Conservation (phyloP, 2,113 vertebrate species). For the Larimichthys crocea region DNA sequence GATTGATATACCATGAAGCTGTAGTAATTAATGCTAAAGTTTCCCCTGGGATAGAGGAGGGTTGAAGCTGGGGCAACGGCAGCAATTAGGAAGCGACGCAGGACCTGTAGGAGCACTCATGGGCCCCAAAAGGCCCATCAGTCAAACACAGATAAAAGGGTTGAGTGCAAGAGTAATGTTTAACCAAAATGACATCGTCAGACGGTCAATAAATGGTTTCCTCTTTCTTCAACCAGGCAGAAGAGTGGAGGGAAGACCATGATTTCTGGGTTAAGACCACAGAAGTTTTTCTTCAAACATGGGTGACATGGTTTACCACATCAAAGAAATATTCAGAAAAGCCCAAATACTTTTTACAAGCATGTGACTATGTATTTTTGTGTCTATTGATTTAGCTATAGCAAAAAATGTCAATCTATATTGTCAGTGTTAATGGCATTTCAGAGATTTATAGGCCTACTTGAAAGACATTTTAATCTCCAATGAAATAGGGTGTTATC, state of each 20-base stretch:
- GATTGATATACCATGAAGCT: conserved; percentile 78
- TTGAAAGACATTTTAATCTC: not conserved
- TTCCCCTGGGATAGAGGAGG: conserved; percentile 49
- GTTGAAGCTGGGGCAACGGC: conserved; percentile 65
- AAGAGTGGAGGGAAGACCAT: conserved; percentile 38
- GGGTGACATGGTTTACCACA: conserved; percentile 35
- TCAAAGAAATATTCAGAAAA: conserved; percentile 7
- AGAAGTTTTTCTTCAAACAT: conserved; percentile 7
- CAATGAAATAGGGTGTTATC: not conserved
- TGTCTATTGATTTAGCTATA: not conserved
- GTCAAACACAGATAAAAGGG: conserved; percentile 80
- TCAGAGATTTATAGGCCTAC: not conserved
- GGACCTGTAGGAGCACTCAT: conserved; percentile 73
- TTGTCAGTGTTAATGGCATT: not conserved
- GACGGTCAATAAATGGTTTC: conserved; percentile 73
- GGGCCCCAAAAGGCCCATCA: conserved; percentile 72
- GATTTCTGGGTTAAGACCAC: conserved; percentile 34
- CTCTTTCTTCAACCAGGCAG: conserved; percentile 58
- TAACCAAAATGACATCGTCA: conserved; percentile 68
- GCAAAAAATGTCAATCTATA: not conserved
- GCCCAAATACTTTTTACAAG: not conserved
- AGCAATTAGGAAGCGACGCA: conserved; percentile 59
- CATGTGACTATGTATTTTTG: not conserved
- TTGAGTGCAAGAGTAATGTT: conserved; percentile 69
- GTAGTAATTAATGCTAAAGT: conserved; percentile 75